Conservation (phyloP, 2,797 vertebrate species). For the Valencia hispanica region DNA sequence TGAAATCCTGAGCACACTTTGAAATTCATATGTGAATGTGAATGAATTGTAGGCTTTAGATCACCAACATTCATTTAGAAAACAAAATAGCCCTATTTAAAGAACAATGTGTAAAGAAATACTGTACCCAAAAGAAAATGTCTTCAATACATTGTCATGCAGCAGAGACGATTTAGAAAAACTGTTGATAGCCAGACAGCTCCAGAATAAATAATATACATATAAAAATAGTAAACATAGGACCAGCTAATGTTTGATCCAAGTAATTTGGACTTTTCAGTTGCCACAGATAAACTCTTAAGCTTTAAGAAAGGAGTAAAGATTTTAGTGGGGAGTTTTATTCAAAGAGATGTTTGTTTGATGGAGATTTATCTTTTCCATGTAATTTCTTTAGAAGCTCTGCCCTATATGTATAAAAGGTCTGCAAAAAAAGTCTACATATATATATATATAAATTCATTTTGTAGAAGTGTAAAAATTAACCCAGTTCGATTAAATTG, state of each 20-base stretch:
- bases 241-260: neutral
- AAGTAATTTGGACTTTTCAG: neutral
- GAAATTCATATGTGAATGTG: neutral
- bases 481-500: no score
- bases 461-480: no score
- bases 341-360: neutral
- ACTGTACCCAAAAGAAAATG: neutral
- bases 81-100: neutral
- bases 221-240: neutral
- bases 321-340: neutral
- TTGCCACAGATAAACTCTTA: neutral
- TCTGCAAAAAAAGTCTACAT: neutral
- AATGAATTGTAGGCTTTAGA: neutral
- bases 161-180: no score
- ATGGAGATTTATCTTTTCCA: neutral
- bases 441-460: no score
- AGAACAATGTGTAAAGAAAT: neutral
- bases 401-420: neutral
- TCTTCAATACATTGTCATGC: neutral
- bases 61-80: neutral
- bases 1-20: conserved; percentile 16
- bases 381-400: neutral
- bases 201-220: neutral
- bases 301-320: neutral
- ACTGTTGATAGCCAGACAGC: neutral